phyloP scores from a whole-genome alignment of 2,888 invertebrate species.

The Ctenicera cuprea region DNA sequence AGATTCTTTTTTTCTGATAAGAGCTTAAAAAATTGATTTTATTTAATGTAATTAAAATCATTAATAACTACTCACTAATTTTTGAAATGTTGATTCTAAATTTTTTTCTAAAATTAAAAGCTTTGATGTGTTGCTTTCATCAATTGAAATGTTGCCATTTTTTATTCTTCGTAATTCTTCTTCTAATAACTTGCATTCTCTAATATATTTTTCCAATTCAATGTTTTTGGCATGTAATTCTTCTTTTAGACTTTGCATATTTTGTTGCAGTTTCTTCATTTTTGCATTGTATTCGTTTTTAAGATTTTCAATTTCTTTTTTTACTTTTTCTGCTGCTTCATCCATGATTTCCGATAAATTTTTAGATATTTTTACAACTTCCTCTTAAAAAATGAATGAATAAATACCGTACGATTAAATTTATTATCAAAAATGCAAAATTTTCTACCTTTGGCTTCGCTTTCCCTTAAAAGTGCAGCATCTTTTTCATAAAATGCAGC shows the following conservation, averaged over 20 bases:
- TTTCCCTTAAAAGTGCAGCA: constrained; percentile 74
- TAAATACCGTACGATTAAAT: not conserved
- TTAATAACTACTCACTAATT: constrained; percentile 72
- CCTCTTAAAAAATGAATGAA: constrained; percentile 72
- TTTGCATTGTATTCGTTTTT: constrained; percentile 78
- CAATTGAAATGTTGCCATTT: constrained; percentile 70
- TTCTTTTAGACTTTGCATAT: constrained; percentile 76
- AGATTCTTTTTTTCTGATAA: constrained; percentile 77
- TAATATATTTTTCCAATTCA: constrained; percentile 74
- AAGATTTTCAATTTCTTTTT: constrained; percentile 76
- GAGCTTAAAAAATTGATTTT: constrained; percentile 70
- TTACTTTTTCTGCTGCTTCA: constrained; percentile 75
- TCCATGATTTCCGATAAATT: constrained; percentile 75
- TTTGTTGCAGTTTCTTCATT: constrained; percentile 75
- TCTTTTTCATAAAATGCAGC: constrained; percentile 77
- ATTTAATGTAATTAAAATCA: not conserved
- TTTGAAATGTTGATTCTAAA: constrained; percentile 77
- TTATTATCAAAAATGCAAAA: not conserved
- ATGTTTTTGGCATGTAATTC: constrained; percentile 77
- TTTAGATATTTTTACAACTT: constrained; percentile 75
- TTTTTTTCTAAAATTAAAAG: constrained; percentile 75
- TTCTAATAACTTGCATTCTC: constrained; percentile 76
- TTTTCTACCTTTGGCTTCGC: constrained; percentile 66
- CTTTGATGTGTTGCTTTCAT: constrained; percentile 64
- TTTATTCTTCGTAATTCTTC: constrained; percentile 72